These are phyloP conservation scores for Cochlearius cochlearius DNA, from an alignment of 2,113 vertebrate species.

Conservation along the genomic window DNA sequence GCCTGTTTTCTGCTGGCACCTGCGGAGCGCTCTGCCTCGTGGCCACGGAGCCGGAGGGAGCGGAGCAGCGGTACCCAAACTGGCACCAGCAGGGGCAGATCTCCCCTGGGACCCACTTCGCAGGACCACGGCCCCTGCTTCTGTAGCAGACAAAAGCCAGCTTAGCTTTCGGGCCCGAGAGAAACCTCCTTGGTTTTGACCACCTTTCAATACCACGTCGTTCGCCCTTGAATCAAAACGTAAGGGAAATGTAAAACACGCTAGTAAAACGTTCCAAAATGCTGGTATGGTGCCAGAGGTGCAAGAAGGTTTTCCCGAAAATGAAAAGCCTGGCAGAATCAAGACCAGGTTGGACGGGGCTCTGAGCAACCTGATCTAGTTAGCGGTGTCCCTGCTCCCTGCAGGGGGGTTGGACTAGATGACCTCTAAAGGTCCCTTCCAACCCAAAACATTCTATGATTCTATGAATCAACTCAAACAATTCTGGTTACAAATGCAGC, in stretches of 20 bases:
- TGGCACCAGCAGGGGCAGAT: neutral
- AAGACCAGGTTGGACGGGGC: too few relatives aligned
- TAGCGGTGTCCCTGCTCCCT: too few relatives aligned
- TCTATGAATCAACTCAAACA: neutral
- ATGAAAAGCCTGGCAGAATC: neutral
- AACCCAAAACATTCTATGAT: too few relatives aligned
- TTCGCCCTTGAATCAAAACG: accelerated
- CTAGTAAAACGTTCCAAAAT: neutral
- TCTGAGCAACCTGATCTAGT: too few relatives aligned
- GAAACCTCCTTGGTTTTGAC: neutral
- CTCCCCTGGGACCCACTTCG: neutral
- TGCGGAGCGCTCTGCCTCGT: neutral
- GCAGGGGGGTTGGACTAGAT: too few relatives aligned
- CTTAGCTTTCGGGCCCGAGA: neutral
- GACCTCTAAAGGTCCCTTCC: too few relatives aligned
- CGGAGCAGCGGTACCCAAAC: neutral
- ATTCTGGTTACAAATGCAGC: neutral
- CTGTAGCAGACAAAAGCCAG: neutral
- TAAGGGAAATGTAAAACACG: neutral
- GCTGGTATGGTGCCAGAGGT: neutral
- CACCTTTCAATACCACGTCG: neutral
- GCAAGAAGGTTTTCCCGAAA: neutral
- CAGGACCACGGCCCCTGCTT: neutral
- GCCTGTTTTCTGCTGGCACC: neutral
- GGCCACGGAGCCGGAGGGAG: neutral